A percentile compares a stretch with the other conserved stretches of the same genome.
Conservation (phyloP, 2,888 invertebrate species). For the Prionchulus punctatus region DNA sequence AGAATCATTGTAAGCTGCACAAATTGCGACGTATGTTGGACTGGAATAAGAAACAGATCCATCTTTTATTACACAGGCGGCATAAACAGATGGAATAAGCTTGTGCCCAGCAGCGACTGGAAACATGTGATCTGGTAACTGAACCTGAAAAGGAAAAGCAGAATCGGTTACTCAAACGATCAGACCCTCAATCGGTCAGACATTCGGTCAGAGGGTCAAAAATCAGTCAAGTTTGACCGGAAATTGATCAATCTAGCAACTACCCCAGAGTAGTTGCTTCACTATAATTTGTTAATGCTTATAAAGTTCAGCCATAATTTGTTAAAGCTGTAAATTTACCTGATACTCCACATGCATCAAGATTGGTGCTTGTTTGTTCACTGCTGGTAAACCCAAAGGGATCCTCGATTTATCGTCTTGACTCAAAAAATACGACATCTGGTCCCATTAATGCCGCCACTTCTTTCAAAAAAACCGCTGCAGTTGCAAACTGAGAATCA, state of each 20-base stretch:
- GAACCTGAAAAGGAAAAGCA: constrained; percentile 15
- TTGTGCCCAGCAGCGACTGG: constrained; percentile 25
- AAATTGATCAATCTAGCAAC: too few relatives aligned
- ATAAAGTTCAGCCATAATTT: too few relatives aligned
- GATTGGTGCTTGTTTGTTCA: constrained; percentile 28
- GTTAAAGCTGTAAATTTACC: too few relatives aligned
- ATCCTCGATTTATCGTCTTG: constrained; percentile 31
- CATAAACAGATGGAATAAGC: too few relatives aligned
- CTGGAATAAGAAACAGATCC: constrained; percentile 29
- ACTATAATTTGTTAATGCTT: too few relatives aligned
- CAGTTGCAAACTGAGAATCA: constrained; percentile 21
- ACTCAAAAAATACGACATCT: constrained; percentile 15
- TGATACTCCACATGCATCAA: constrained; percentile 8
- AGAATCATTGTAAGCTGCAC: constrained; percentile 24
- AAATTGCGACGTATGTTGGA: constrained; percentile 34
- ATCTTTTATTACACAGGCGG: too few relatives aligned
- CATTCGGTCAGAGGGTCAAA: too few relatives aligned
- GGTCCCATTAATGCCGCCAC: constrained; percentile 22
- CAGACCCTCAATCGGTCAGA: too few relatives aligned
- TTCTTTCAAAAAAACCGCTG: constrained; percentile 21
- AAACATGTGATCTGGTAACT: constrained; percentile 27
- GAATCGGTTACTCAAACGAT: too few relatives aligned
- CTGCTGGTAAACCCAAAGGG: constrained; percentile 33
- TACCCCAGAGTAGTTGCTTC: too few relatives aligned
- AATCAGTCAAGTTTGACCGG: too few relatives aligned